These are phyloP conservation scores for Myotis daubentonii DNA, from an alignment of 2,797 vertebrate species.

Conservation along the genomic window DNA sequence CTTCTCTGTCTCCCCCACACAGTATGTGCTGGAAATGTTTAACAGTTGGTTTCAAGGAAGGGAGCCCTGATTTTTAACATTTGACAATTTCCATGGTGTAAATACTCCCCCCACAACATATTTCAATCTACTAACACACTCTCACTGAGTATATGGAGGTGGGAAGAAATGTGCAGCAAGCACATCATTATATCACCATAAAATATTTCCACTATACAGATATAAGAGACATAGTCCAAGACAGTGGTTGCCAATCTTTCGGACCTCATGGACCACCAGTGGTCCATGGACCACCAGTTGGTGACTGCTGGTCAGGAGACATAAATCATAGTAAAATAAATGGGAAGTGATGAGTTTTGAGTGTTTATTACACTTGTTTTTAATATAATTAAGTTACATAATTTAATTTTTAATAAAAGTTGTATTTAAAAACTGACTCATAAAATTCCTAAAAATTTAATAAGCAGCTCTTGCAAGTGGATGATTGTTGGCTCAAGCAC, in stretches of 20 bases:
- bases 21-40: not conserved
- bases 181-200: not conserved
- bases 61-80: not conserved
- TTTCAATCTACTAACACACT: not conserved
- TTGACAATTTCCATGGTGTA: constrained; percentile 31
- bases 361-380: not conserved
- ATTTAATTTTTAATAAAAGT: constrained; percentile 34
- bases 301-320: not conserved
- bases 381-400: constrained; percentile 3
- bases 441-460: constrained; percentile 51
- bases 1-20: not conserved
- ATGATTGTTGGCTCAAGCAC: not conserved
- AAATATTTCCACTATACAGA: not conserved
- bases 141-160: not conserved
- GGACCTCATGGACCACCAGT: too few relatives aligned
- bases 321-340: not conserved
- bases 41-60: not conserved
- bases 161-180: not conserved
- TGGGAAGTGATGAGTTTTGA: not conserved
- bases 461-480: not conserved
- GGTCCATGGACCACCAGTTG: too few relatives aligned
- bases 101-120: not conserved
- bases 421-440: not conserved
- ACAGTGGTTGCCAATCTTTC: too few relatives aligned
- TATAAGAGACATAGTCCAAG: not conserved